Conservation (phyloP, 30 jellyfish, hydroid and myxozoan species). For the Cassiopea xamachana region DNA sequence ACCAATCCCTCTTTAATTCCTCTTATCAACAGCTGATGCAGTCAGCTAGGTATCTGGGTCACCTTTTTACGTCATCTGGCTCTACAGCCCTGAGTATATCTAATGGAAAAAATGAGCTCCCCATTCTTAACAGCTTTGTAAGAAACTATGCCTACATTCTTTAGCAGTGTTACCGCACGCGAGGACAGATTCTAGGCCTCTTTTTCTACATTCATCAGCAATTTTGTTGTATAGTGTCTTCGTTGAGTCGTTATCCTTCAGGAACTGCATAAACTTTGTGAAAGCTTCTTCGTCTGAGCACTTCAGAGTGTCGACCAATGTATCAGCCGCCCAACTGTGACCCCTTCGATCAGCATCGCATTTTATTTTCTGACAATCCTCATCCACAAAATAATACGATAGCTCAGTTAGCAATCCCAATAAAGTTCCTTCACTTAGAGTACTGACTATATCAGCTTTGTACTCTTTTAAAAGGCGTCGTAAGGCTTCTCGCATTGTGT, state of each 20-base stretch:
- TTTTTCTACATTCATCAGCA: background rate
- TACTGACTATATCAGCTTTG: conserved; percentile 2
- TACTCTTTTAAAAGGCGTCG: background rate
- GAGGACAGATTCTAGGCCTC: background rate
- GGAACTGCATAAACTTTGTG: background rate
- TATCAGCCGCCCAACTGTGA: conserved; percentile 32
- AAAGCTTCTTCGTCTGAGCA: conserved; percentile 28
- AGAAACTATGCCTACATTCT: background rate
- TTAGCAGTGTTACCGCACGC: background rate
- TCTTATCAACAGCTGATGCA: no score
- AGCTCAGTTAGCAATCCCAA: background rate
- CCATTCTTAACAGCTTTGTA: no score
- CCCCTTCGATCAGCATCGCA: conserved; percentile 36
- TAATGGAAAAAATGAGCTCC: no score
- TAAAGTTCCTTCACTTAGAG: background rate
- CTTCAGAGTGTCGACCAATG: conserved; percentile 35
- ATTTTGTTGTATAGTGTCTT: background rate
- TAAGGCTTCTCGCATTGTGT: no score
- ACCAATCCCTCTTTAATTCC: no score
- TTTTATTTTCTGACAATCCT: conserved; percentile 25
- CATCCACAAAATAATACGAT: background rate
- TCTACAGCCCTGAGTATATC: no score
- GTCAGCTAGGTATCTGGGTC: no score
- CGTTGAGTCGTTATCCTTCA: conserved; percentile 10
- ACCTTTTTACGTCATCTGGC: no score